Percentiles rank a stretch among this genome's conserved stretches.
Evolutionary conservation across 2,113 vertebrate genomes (phyloP).

Genomic region (Oreocharis arfaki): DNA sequence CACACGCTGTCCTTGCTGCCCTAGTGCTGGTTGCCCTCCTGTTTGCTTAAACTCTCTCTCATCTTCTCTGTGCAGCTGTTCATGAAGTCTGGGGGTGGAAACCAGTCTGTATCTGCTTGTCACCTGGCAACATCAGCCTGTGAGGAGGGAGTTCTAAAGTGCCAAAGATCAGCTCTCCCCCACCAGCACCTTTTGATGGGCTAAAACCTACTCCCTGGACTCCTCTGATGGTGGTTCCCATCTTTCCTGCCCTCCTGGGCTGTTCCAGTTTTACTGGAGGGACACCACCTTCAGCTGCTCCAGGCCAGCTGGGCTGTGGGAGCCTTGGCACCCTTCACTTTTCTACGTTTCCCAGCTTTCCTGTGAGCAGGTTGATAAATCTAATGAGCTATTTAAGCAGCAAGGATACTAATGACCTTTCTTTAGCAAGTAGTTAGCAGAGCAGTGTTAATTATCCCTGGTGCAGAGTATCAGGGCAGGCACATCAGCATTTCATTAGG

Average conservation of each 20-base stretch:
- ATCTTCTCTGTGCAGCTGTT: neutral
- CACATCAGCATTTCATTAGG: conserved; percentile 12
- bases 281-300: neutral
- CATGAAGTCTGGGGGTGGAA: neutral
- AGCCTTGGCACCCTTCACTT: neutral
- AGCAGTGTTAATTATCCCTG: conserved; percentile 14
- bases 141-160: neutral
- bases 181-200: neutral
- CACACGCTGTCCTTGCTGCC: neutral
- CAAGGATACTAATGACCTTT: conserved; percentile 25
- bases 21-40: neutral
- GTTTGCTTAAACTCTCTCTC: neutral
- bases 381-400: conserved; percentile 35
- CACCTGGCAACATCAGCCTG: neutral
- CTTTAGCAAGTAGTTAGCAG: conserved; percentile 13
- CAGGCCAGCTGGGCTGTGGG: neutral
- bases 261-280: neutral
- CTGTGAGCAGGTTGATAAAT: neutral
- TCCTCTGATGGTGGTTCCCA: neutral
- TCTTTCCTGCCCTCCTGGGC: neutral
- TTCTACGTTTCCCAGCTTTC: neutral
- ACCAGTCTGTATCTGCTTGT: neutral
- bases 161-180: neutral
- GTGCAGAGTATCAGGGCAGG: neutral
- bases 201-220: neutral